A percentile compares a stretch with the other conserved stretches of the same genome.
Evolutionary conservation across 2,113 vertebrate genomes (phyloP).

Genomic region (Columba livia): DNA sequence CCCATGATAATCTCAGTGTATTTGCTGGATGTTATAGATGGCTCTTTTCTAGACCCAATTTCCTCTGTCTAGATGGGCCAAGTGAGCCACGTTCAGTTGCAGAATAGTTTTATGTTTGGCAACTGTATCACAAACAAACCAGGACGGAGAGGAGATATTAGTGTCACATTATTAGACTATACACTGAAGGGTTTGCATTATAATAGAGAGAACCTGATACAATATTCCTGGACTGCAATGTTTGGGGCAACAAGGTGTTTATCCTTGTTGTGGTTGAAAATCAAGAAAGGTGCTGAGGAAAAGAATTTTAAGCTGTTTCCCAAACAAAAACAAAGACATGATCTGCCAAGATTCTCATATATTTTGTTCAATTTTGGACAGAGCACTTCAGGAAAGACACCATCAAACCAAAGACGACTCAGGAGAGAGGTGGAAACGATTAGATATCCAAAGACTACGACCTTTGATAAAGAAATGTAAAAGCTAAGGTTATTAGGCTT

Average conservation of each 20-base stretch:
- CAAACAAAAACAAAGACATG: background rate
- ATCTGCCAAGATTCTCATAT: background rate
- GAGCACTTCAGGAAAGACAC: background rate
- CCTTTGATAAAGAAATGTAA: background rate
- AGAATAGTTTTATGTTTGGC: background rate
- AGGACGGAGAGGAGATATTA: background rate
- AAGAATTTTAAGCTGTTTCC: background rate
- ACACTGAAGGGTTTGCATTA: background rate
- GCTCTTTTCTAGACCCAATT: background rate
- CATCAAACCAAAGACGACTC: background rate
- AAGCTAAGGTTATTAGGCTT: background rate
- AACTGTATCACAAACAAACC: background rate
- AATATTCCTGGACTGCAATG: background rate
- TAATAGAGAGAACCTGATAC: background rate
- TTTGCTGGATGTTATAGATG: background rate
- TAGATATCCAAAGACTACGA: background rate
- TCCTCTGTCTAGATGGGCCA: background rate
- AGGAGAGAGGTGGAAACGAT: background rate
- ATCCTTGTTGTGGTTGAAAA: background rate
- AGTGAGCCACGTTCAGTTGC: background rate
- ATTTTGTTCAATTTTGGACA: background rate
- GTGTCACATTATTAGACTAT: background rate
- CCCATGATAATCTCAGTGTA: background rate
- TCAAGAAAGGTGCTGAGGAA: background rate
- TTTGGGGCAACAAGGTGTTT: background rate